These are phyloP conservation scores for Conger conger DNA, from an alignment of 2,113 vertebrate species.

Conservation along the genomic window DNA sequence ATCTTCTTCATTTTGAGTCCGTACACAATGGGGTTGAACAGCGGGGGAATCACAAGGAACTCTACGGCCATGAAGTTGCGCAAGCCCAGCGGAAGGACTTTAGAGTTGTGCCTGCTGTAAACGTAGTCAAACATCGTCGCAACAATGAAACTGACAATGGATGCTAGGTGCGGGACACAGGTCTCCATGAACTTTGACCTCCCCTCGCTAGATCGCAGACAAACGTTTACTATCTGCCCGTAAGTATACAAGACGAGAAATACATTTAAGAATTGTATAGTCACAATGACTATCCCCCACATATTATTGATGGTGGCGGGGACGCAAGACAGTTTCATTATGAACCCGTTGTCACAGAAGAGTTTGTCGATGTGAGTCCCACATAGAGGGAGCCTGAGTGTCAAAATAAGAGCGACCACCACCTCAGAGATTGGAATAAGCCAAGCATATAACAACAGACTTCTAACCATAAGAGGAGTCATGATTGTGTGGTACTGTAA, in stretches of 20 bases:
- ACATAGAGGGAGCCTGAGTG: slow-evolving; percentile 3
- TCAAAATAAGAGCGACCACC: neutral
- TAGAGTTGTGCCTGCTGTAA: neutral
- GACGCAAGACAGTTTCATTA: neutral
- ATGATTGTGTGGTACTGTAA: neutral
- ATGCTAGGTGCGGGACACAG: neutral
- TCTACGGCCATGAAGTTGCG: slow-evolving; percentile 10
- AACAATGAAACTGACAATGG: neutral
- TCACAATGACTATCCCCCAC: neutral
- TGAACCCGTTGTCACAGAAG: slow-evolving; percentile 28
- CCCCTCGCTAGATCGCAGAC: neutral
- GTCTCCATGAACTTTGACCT: slow-evolving; percentile 7
- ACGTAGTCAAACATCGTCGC: neutral
- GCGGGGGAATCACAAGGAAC: slow-evolving; percentile 19
- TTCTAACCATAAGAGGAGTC: neutral
- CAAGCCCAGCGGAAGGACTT: neutral
- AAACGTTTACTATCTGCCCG: neutral
- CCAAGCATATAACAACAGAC: neutral
- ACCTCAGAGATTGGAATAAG: neutral
- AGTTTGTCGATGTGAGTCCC: slow-evolving; percentile 20
- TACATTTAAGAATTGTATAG: neutral
- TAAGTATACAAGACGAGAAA: slow-evolving; percentile 2
- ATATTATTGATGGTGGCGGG: slow-evolving; percentile 10
- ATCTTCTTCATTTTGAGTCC: slow-evolving; percentile 1
- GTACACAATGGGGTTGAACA: neutral